phyloP scores from a whole-genome alignment of 2,113 vertebrate species.

The Bufo gargarizans region DNA sequence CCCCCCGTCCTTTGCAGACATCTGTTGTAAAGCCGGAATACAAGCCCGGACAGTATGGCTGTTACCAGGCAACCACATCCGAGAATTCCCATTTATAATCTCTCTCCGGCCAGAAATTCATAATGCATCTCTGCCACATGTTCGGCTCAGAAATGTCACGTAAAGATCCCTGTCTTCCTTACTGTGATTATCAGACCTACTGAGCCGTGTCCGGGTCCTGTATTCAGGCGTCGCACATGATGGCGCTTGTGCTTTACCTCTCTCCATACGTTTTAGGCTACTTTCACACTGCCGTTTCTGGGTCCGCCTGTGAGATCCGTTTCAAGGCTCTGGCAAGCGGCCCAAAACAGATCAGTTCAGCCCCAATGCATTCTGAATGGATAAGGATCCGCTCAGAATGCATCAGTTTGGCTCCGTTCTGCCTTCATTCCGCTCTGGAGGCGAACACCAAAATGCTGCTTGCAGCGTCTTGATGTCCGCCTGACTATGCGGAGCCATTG shows the following conservation, averaged over 20 bases:
- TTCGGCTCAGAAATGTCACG: slow-evolving; percentile 43
- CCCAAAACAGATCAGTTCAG: too few species aligned
- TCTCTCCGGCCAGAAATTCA: slow-evolving; percentile 57
- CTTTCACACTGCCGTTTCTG: too few species aligned
- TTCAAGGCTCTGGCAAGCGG: too few species aligned
- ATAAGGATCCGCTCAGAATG: too few species aligned
- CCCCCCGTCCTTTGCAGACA: slow-evolving; percentile 53
- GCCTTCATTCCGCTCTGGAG: too few species aligned
- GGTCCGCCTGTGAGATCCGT: too few species aligned
- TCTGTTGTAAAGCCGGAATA: slow-evolving; percentile 60
- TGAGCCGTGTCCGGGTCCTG: neutral
- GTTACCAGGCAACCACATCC: slow-evolving; percentile 66
- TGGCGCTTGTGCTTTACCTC: neutral
- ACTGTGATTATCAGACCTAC: neutral
- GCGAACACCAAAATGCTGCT: too few species aligned
- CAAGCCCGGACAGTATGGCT: slow-evolving; percentile 58
- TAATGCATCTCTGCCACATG: slow-evolving; percentile 49
- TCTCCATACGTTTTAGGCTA: too few species aligned
- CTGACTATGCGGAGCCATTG: too few species aligned
- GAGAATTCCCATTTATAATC: slow-evolving; percentile 62
- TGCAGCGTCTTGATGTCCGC: too few species aligned
- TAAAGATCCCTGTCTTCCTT: slow-evolving; percentile 7
- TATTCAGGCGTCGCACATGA: neutral
- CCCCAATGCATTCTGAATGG: too few species aligned
- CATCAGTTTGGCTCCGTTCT: too few species aligned